A percentile compares a stretch with the other conserved stretches of the same genome.
Conservation (phyloP, 2,888 invertebrate genomes). For the Panopea generosa region DNA sequence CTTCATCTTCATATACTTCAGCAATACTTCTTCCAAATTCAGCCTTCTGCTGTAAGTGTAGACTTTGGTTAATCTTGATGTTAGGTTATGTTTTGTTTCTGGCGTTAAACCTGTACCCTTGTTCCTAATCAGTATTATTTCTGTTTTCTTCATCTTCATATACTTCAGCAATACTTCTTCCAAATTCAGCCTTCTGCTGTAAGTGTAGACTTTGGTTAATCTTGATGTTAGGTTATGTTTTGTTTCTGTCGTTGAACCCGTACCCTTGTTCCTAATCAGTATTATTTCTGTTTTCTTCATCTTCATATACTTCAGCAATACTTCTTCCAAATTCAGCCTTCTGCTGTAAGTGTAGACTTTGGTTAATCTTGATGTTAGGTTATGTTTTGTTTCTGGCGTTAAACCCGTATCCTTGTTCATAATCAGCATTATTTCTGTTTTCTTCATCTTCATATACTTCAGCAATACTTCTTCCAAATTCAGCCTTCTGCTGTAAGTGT, state of each 20-base stretch:
- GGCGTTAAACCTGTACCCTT: too few species aligned
- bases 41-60: constrained; percentile 87
- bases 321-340: constrained; percentile 89
- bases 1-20: constrained; percentile 84
- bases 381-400: too few species aligned
- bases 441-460: constrained; percentile 73
- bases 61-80: too few species aligned
- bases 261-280: too few species aligned
- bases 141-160: neutral
- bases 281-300: too few species aligned
- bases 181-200: constrained; percentile 88
- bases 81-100: too few species aligned
- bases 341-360: constrained; percentile 86
- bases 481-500: constrained; percentile 87
- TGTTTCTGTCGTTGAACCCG: too few species aligned
- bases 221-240: too few species aligned
- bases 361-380: too few species aligned
- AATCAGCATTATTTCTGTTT: too few species aligned
- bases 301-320: constrained; percentile 88
- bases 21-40: constrained; percentile 91
- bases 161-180: constrained; percentile 91
- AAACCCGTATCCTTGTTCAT: too few species aligned
- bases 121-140: too few species aligned
- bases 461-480: constrained; percentile 91
- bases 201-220: constrained; percentile 89